Percentiles rank a stretch among this genome's conserved stretches.
Evolutionary conservation across 2,888 invertebrate genomes (phyloP).

Genomic region (Epiblema foenella): DNA sequence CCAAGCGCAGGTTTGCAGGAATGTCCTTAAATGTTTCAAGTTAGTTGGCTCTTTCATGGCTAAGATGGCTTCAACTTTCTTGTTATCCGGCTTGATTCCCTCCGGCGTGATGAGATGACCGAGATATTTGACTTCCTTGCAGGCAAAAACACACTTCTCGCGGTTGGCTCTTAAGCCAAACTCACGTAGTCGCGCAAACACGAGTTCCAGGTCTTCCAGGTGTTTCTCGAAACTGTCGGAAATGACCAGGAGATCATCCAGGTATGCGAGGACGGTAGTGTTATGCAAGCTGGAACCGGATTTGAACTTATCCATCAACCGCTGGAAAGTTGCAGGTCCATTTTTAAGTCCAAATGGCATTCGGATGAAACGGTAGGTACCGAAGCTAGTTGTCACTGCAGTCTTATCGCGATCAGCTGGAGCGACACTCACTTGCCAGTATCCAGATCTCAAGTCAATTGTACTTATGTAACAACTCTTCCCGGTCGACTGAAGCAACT

Average conservation of each 20-base stretch:
- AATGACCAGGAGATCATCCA: constrained; percentile 51
- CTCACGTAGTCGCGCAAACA: constrained; percentile 37
- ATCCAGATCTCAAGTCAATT: constrained; percentile 59
- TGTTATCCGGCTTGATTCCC: constrained; percentile 21
- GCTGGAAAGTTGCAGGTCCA: constrained; percentile 52
- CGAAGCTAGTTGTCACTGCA: constrained; percentile 52
- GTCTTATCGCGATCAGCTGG: constrained; percentile 51
- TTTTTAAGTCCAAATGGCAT: constrained; percentile 56
- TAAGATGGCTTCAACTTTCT: constrained; percentile 29
- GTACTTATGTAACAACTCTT: constrained; percentile 51
- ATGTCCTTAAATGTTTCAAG: constrained; percentile 43
- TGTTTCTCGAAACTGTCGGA: constrained; percentile 47
- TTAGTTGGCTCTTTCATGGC: constrained; percentile 26
- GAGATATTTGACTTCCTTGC: constrained; percentile 29
- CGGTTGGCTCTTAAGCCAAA: constrained; percentile 46
- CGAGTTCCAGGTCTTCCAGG: constrained; percentile 44
- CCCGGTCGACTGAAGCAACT: constrained; percentile 54
- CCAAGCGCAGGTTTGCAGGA: constrained; percentile 56
- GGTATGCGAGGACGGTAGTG: constrained; percentile 47
- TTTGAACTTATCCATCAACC: constrained; percentile 52
- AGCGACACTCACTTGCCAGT: constrained; percentile 55
- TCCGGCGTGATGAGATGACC: constrained; percentile 35
- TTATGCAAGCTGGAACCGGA: constrained; percentile 39
- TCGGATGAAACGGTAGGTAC: constrained; percentile 49
- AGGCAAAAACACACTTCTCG: constrained; percentile 33